Percentiles rank a stretch among this genome's conserved stretches.
Evolutionary conservation across 2,888 invertebrate species (phyloP).

Genomic region (Morinoia aosen): DNA sequence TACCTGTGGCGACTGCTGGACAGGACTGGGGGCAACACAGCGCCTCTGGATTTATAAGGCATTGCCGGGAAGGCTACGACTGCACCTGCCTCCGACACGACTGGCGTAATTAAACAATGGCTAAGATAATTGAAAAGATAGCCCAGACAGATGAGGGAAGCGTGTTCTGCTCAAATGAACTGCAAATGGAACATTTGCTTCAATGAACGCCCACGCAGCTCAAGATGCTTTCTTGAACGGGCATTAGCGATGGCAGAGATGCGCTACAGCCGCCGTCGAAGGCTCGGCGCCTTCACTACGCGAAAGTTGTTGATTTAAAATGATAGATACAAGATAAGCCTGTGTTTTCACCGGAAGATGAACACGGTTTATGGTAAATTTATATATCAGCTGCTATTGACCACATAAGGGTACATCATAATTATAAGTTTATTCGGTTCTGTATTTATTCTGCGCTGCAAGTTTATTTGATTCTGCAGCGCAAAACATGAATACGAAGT

Average conservation of each 20-base stretch:
- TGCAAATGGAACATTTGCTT: constrained; percentile 51
- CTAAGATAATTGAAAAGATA: constrained; percentile 51
- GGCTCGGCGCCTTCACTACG: neutral
- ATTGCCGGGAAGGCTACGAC: neutral
- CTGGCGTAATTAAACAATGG: constrained; percentile 47
- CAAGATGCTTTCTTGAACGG: neutral
- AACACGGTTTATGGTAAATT: neutral
- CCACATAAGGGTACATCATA: neutral
- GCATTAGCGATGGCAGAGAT: constrained; percentile 19
- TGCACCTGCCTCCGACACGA: constrained; percentile 22
- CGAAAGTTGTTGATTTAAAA: neutral
- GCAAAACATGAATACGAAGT: neutral
- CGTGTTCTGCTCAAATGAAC: constrained; percentile 44
- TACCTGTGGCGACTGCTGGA: neutral
- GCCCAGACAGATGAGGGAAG: constrained; percentile 44
- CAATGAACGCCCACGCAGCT: constrained; percentile 39
- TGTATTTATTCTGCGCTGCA: no score
- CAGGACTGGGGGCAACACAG: neutral
- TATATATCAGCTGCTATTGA: neutral
- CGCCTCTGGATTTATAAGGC: neutral
- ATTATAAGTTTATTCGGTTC: no score
- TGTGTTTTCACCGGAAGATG: neutral
- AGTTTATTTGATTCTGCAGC: neutral
- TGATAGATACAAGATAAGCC: neutral
- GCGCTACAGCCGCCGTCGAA: neutral